Percentiles rank a stretch among this genome's conserved stretches.
phyloP scores from a whole-genome alignment of 1,140 invertebrate genomes.

The Rhagoletis zephyria region DNA sequence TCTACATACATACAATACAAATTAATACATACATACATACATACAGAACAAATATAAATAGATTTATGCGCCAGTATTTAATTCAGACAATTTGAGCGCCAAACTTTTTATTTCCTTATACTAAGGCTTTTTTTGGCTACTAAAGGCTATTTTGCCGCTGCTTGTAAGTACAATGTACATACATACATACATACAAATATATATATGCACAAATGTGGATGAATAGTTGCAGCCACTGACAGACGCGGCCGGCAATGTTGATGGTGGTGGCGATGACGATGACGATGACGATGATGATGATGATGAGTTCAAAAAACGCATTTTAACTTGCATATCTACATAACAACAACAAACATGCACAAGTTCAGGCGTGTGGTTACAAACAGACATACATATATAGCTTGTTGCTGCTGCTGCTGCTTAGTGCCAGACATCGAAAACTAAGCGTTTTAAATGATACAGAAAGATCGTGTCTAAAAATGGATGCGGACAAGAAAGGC shows the following conservation, averaged over 20 bases:
- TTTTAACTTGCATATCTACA: constrained; percentile 39
- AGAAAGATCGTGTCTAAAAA: constrained; percentile 49
- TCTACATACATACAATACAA: neutral
- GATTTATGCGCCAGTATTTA: neutral
- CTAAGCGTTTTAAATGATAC: constrained; percentile 52
- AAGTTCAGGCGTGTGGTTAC: neutral
- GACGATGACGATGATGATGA: neutral
- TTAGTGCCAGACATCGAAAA: constrained; percentile 45
- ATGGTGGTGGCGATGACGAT: neutral
- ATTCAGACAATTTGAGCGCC: constrained; percentile 26
- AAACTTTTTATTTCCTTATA: constrained; percentile 23
- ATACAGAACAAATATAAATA: neutral
- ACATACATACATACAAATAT: too few relatives aligned
- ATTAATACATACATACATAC: neutral
- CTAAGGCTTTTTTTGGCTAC: neutral
- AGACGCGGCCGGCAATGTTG: neutral
- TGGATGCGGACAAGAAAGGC: constrained; percentile 45
- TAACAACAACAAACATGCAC: neutral
- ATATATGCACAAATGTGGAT: too few relatives aligned
- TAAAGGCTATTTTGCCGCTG: neutral
- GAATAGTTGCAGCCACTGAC: too few relatives aligned
- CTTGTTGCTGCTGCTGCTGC: neutral
- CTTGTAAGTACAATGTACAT: too few relatives aligned
- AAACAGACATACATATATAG: neutral
- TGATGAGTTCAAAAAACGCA: constrained; percentile 49